These are phyloP conservation scores for Astreopora myriophthalma DNA, from an alignment of 64 coral and sea anemone genomes.

Conservation along the genomic window DNA sequence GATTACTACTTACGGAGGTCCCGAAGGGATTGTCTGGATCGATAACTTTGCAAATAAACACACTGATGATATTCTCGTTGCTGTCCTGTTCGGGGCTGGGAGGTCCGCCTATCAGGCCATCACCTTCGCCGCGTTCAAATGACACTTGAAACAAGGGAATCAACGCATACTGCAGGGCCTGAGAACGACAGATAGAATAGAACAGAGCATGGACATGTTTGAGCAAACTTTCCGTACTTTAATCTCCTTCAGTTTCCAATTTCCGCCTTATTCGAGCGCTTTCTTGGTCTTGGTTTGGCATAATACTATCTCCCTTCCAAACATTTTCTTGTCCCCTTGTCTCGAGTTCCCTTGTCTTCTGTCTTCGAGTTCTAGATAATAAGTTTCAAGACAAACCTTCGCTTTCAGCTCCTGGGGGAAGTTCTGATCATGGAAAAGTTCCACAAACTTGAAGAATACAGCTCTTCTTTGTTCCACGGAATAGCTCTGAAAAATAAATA, in stretches of 20 bases:
- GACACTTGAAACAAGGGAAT: constrained; percentile 99
- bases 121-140: constrained; percentile 84
- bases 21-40: constrained; percentile 96
- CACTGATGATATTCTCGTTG: constrained; percentile 93
- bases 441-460: constrained; percentile 98
- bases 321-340: too few species aligned
- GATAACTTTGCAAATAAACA: constrained; percentile 91
- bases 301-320: too few species aligned
- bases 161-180: constrained; percentile 96
- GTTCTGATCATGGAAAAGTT: constrained; percentile 94
- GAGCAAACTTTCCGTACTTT: too few species aligned
- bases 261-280: too few species aligned
- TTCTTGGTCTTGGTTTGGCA: too few species aligned
- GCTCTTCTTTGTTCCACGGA: constrained; percentile 86
- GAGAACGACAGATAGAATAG: background rate
- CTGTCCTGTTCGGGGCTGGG: constrained; percentile 96
- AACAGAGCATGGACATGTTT: too few species aligned
- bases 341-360: too few species aligned
- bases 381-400: constrained; percentile 62
- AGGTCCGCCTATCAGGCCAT: constrained; percentile 86
- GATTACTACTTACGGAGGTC: constrained; percentile 82
- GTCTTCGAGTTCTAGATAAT: background rate
- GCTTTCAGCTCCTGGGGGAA: constrained; percentile 98
- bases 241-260: too few species aligned
- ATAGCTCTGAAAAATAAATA: constrained; percentile 49